Evolutionary conservation across 2,888 invertebrate species (phyloP).

Genomic region (Acanthoscelides obtectus): DNA sequence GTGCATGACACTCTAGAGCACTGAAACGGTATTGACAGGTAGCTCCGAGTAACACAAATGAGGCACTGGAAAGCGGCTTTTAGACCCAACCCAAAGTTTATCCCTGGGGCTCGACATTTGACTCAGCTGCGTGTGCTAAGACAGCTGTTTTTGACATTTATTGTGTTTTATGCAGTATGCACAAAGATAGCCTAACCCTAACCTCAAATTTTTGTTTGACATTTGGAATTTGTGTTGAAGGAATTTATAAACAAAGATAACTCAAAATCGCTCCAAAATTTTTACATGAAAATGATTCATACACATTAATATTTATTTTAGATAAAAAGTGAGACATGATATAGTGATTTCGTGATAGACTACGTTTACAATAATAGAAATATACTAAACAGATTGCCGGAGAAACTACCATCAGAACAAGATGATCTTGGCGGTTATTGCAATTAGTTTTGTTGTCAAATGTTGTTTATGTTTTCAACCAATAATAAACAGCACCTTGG

Average conservation of each 20-base stretch:
- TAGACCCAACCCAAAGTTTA: no score
- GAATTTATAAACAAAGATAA: background rate
- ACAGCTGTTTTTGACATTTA: no score
- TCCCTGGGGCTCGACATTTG: no score
- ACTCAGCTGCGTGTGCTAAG: no score
- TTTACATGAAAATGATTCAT: background rate
- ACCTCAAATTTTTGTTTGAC: background rate
- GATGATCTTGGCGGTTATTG: background rate
- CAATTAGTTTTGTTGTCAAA: background rate
- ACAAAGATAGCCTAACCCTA: no score
- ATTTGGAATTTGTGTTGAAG: no score
- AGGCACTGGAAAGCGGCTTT: no score
- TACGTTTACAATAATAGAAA: background rate
- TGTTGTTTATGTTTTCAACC: background rate
- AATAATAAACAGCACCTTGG: background rate
- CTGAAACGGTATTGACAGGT: no score
- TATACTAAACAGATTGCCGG: background rate
- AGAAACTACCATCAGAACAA: background rate
- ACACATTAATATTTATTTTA: background rate
- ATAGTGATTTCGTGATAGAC: background rate
- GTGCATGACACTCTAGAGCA: no score
- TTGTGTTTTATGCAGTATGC: no score
- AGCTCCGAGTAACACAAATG: no score
- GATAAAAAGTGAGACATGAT: background rate
- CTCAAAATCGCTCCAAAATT: background rate